phyloP scores from a whole-genome alignment of 2,797 vertebrate species.

The Orientallactaga sibirica region DNA sequence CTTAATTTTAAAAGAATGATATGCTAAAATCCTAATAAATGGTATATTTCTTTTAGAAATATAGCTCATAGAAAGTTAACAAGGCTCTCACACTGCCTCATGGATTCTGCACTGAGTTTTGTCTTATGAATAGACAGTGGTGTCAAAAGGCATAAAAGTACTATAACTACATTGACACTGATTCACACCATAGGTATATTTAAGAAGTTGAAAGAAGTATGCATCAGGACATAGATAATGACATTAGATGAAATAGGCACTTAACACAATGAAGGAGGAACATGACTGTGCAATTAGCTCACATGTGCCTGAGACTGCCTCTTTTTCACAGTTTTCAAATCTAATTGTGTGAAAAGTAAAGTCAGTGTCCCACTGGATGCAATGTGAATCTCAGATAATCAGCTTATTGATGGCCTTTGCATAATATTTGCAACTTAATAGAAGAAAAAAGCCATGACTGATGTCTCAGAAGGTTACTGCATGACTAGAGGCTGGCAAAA shows the following conservation, averaged over 20 bases:
- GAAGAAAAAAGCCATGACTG: conserved; percentile 31
- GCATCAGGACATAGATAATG: not conserved
- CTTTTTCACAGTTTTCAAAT: not conserved
- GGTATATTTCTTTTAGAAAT: not conserved
- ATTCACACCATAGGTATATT: not conserved
- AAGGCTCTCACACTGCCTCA: not conserved
- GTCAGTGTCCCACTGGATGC: not conserved
- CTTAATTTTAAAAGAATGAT: not conserved
- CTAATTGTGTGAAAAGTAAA: conserved; percentile 18
- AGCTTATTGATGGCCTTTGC: conserved; percentile 31
- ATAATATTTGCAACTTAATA: conserved; percentile 48
- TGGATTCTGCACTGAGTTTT: not conserved
- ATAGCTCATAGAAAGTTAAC: not conserved
- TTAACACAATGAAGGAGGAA: conserved; percentile 12
- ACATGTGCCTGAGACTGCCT: not conserved
- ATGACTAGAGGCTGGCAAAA: not conserved
- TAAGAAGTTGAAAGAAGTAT: not conserved
- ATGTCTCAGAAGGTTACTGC: conserved; percentile 23
- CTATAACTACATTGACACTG: not conserved
- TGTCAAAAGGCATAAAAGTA: not conserved
- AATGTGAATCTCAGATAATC: not conserved
- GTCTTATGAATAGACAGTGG: conserved; percentile 5
- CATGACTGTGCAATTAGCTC: not conserved
- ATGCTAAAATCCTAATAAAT: conserved; percentile 17
- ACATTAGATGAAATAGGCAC: not conserved